These are phyloP conservation scores for Hypsopygia costalis DNA, from an alignment of 2,888 invertebrate species.

Conservation along the genomic window DNA sequence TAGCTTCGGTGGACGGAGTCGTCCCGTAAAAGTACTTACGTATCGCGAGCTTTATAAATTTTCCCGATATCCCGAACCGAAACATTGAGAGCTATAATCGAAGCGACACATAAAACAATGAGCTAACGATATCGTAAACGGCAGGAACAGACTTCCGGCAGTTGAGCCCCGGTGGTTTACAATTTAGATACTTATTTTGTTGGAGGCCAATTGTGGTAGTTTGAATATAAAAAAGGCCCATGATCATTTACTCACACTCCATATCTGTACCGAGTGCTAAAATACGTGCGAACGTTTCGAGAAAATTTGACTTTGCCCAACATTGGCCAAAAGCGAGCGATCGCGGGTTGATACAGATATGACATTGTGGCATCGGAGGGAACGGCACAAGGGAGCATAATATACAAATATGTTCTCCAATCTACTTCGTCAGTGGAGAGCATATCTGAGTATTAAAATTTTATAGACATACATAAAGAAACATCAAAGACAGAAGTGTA, in stretches of 20 bases:
- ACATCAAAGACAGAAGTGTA: slow-evolving; percentile 5
- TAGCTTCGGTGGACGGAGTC: too few relatives aligned
- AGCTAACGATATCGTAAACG: too few relatives aligned
- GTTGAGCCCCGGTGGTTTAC: neutral
- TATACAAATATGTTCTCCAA: slow-evolving; percentile 49
- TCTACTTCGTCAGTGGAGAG: slow-evolving; percentile 30
- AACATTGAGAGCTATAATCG: too few relatives aligned
- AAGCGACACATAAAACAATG: too few relatives aligned
- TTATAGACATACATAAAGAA: slow-evolving; percentile 14
- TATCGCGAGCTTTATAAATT: too few relatives aligned
- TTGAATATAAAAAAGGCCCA: slow-evolving; percentile 51
- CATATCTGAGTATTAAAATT: slow-evolving; percentile 35
- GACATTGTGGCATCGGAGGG: slow-evolving; percentile 63
- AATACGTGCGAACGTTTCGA: slow-evolving; percentile 27
- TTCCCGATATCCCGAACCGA: too few relatives aligned
- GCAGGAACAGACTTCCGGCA: too few relatives aligned
- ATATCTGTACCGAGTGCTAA: slow-evolving; percentile 68
- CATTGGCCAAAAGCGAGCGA: slow-evolving; percentile 42
- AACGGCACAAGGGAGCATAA: slow-evolving; percentile 34
- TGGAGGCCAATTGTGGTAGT: slow-evolving; percentile 2
- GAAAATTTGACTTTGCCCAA: slow-evolving; percentile 67
- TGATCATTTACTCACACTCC: slow-evolving; percentile 55
- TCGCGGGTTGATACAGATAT: slow-evolving; percentile 69
- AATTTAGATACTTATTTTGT: slow-evolving; percentile 3
- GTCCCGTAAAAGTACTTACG: too few relatives aligned